phyloP scores from a whole-genome alignment of 2,888 invertebrate species.

The Hypomecis atomaria region DNA sequence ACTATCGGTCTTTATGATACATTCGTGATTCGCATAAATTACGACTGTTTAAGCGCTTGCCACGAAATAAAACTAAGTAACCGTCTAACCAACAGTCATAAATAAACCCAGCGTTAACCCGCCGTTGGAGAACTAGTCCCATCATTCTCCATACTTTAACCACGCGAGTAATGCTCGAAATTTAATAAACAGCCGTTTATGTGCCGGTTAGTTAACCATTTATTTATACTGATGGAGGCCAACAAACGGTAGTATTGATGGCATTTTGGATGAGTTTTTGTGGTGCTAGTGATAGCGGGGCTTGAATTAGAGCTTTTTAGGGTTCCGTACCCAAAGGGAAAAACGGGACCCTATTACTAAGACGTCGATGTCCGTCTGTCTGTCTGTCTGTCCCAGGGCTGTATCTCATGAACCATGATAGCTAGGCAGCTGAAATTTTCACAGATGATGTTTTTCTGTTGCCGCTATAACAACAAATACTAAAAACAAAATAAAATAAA shows the following conservation, averaged over 20 bases:
- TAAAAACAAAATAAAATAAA: too few relatives aligned
- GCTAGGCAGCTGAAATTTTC: too few relatives aligned
- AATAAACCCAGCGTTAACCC: constrained; percentile 15
- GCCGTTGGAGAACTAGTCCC: constrained; percentile 25
- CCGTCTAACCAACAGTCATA: constrained; percentile 9
- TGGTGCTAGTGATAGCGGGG: constrained; percentile 5
- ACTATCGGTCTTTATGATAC: too few relatives aligned
- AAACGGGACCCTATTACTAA: too few relatives aligned
- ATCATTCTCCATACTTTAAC: constrained; percentile 32
- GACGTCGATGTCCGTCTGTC: too few relatives aligned
- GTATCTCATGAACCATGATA: too few relatives aligned
- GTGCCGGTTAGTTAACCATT: constrained; percentile 25
- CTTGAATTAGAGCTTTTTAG: background rate
- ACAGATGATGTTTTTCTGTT: too few relatives aligned
- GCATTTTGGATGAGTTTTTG: background rate
- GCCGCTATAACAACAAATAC: too few relatives aligned
- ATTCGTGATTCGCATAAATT: too few relatives aligned
- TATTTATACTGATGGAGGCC: constrained; percentile 25
- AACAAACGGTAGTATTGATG: constrained; percentile 22
- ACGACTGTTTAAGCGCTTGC: background rate
- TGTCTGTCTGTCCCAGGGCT: too few relatives aligned
- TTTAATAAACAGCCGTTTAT: constrained; percentile 28
- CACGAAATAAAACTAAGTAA: background rate
- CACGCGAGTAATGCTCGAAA: constrained; percentile 28
- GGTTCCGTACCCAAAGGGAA: too few relatives aligned